Evolutionary conservation across 2,113 vertebrate genomes (phyloP), one percentile per base, ranked within the genome.

Genomic region (Campylomormyrus numenius): DNA sequence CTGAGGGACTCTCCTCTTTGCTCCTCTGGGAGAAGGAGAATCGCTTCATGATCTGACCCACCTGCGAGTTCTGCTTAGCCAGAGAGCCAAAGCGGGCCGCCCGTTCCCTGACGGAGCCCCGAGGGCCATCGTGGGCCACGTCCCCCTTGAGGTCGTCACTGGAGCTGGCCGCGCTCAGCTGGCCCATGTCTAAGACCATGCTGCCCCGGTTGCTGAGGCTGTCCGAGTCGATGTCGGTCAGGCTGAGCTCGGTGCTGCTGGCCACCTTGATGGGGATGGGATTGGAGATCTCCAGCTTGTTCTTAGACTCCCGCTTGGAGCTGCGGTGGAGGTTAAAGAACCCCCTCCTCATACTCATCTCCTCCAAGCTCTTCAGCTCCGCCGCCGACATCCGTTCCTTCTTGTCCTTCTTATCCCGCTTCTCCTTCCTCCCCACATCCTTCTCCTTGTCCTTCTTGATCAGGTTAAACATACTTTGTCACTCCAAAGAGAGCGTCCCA

Each of bases 191-290:
- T 90, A 97, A 94, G 91, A 96, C 95, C 93, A 94, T 2, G 0
- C 96, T 96, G 89, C 95, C 97, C 7, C 98, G 94, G 93, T 97
- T 96, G 92, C 94, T 96, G 87, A 92, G 66, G 39, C 46, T 93
- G 92, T 98, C 97, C 0, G 95, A 95, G 89, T 97, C 97, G 0
- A 97, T 93, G 89, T 97, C 96, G 0, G 97, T 97, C 88, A 98
- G 95, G 89, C 94, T 96, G 90, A 99, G 95, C 93, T 99, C 98
- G 0, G 95, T 95, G 95, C 95, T 96, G 1, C 95, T 97, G 31
- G 97, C 96, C 91, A 99, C 98, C 92, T 98, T 99, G 92, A 99
- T 98, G 66, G 98, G 98, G 88, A 99, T 99, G 50, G 98, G 98
- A 94, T 96, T 96, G 88, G 98, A 99, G 92, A 99, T 99, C 94